These are phyloP conservation scores for Pseudoatta argentina DNA, from an alignment of 1,140 invertebrate genomes.

Conservation along the genomic window DNA sequence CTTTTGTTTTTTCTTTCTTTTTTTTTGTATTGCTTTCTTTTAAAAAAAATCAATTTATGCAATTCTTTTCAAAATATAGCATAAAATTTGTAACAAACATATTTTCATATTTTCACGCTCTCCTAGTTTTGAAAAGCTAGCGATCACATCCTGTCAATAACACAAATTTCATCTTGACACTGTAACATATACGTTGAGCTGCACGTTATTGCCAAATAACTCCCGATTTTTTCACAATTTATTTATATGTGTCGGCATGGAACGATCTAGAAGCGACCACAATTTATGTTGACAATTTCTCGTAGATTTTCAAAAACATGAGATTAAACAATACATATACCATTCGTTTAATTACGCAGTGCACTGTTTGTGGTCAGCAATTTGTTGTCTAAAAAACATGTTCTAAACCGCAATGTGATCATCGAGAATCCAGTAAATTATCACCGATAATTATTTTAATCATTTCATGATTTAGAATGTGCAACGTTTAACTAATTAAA, in stretches of 20 bases:
- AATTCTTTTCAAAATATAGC: neutral
- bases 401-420: neutral
- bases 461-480: neutral
- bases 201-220: neutral
- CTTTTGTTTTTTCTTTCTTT: neutral
- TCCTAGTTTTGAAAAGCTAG: neutral
- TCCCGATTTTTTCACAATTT: neutral
- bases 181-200: neutral
- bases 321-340: neutral
- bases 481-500: constrained; percentile 15
- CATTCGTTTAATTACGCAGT: neutral
- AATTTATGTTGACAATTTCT: constrained; percentile 11
- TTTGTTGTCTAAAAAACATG: neutral
- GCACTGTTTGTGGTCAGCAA: neutral
- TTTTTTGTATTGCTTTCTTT: neutral
- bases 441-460: constrained; percentile 3
- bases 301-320: neutral
- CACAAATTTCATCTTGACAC: constrained; percentile 6
- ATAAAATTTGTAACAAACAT: neutral
- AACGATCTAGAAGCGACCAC: neutral
- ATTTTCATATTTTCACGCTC: neutral
- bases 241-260: neutral
- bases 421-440: neutral
- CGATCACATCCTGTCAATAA: constrained; percentile 36
- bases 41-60: neutral